Base-by-base conservation (phyloP, 1,140 invertebrate genomes). In the Plectus sambesii region DNA sequence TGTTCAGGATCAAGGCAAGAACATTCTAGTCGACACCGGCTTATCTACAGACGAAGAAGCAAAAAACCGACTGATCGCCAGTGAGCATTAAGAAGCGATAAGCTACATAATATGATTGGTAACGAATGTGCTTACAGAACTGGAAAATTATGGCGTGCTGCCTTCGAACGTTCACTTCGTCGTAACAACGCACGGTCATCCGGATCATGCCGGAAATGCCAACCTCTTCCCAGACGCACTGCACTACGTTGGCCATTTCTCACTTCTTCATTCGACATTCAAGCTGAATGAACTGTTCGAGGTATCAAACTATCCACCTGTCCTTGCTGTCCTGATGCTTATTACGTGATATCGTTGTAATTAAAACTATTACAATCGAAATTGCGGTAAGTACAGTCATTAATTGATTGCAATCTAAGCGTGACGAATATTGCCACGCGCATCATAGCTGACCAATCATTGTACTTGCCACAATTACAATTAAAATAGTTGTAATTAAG, bases 31-130 rank as follows among this genome's bases (percentile, higher is more conserved):
- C 5, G 62, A 65, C 46, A 65, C 62, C 12, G 62, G 62, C 22
- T 42, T 65, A 2, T 60, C 45, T 4, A 65, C 62, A n/a, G 66
- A 65, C 40, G 68, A 67, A 12, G 68, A 68, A 48, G 64, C 50
- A 5, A 25, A 60, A 25, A 65, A 58, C 2, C 43, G 53, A 46
- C 41, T 65, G 17, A 23, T 65, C 1, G 55, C 37, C 53, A 62
- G 62, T 64, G 39, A 48, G 35, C 30, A 29, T 15, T 23, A 9
- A 9, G n/a, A 9, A 37, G 35, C 1, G 12, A 1, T 23, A 6
- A 4, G 27, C 26, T 24, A 25, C 5, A 4, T 49, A 8, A 2
- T 47, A 12, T 46, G 19, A 5, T 8, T 6, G 9, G 15, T 19
- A 6, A 8, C 6, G 6, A 47, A 42, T 15, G 9, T 8, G 6